Evolutionary conservation across 2,888 invertebrate species (phyloP).

Genomic region (Pristionchus arcanus): DNA sequence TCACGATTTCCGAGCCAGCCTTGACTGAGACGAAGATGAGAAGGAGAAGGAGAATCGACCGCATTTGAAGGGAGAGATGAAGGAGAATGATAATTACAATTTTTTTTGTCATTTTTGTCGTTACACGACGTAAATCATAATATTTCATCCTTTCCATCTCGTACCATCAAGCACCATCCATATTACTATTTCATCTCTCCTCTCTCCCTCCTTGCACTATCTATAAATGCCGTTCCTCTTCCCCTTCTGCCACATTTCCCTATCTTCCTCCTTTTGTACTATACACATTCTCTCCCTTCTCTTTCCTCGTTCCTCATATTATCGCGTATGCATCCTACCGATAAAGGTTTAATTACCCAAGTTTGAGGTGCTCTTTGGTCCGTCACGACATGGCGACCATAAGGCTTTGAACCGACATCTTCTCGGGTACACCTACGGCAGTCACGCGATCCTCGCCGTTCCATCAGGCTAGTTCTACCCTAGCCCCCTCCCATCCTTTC

Average conservation of each 20-base stretch:
- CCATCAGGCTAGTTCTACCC: not conserved
- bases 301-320: not conserved
- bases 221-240: not conserved
- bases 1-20: no score
- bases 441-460: constrained; percentile 8
- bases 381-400: not conserved
- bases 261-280: not conserved
- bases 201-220: no score
- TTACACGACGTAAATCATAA: not conserved
- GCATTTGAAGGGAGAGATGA: no score
- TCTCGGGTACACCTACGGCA: not conserved
- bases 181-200: no score
- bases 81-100: no score
- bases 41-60: no score
- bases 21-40: no score
- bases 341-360: constrained; percentile 43
- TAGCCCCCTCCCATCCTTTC: not conserved
- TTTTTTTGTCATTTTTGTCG: no score
- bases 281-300: not conserved
- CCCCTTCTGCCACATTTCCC: not conserved
- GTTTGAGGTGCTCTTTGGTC: not conserved
- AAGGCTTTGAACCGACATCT: not conserved
- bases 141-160: not conserved
- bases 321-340: not conserved
- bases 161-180: not conserved